Base-by-base conservation (phyloP, 2,888 invertebrate genomes). In the Caenorhabditis drosophilae region DNA sequence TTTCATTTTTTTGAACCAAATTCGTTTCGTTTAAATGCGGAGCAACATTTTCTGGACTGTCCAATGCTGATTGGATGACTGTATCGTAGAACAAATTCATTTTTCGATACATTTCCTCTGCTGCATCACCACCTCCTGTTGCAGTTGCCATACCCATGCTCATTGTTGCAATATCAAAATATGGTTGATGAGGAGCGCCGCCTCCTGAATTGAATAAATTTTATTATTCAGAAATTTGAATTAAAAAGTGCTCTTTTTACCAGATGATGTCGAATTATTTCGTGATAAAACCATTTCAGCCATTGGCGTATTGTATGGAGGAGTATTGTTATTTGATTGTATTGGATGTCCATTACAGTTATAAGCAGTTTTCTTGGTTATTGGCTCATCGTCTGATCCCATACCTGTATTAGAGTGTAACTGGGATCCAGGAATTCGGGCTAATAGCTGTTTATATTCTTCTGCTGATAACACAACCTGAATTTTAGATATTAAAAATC, bases 401-500 rank as follows among this genome's bases (percentile, higher is more conserved):
- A 55, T 51, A 23, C 57, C 53, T 9, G 47, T 57, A 23, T 25
- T n/a, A 9, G 27, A 15, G 22, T 34, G 49, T 15, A 52, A 41
- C 25, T 66, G 59, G 4, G 44, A 42, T 22, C 53, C 50, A 15
- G 61, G 67, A 41, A 67, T 68, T 1, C 59, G 54, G 12, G 60
- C 59, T 20, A 62, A 48, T 46, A 68, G 53, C 22, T 59, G 55
- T 20, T 73, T 69, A 49, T 76, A 76, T 54, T 74, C 76, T 44
- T 74, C 70, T 6, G 69, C 60, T 4, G 73, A 70, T 31, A 74
- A 55, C 15, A 72, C 61, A 23, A 76, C 73, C 70, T 75, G 48
- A 34, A 56, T 51, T 31, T 9, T 31, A 12, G 31, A 9, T 31
- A 12, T 31, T 31, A 18, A 2, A 9, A n/a, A 26, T 36, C 25